Evolutionary conservation across 2,888 invertebrate species (phyloP).

Genomic region (Mesoligia furuncula): DNA sequence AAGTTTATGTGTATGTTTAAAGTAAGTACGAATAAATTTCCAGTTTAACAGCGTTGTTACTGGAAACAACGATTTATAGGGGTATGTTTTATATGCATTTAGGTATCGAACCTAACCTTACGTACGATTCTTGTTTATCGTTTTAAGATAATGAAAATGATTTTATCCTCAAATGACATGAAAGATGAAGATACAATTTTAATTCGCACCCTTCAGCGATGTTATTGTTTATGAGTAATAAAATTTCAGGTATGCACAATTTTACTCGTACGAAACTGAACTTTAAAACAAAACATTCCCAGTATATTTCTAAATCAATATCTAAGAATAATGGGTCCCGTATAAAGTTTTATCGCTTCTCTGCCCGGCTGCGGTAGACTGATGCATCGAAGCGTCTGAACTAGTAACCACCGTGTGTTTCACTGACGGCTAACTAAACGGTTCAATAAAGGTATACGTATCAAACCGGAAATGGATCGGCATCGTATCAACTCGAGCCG

Average conservation of each 20-base stretch:
- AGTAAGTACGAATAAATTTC: background rate
- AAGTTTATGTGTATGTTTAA: slow-evolving; percentile 26
- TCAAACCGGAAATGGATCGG: too few relatives aligned
- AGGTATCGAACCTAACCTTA: background rate
- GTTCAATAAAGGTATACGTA: background rate
- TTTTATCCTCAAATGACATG: background rate
- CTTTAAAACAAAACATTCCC: slow-evolving; percentile 4
- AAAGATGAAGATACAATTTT: background rate
- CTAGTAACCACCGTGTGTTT: slow-evolving; percentile 21
- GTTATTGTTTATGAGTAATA: background rate
- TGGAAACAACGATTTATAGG: background rate
- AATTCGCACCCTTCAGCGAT: background rate
- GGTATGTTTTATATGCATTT: background rate
- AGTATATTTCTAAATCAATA: slow-evolving; percentile 15
- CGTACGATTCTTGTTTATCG: background rate
- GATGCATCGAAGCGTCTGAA: slow-evolving; percentile 39
- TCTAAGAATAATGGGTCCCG: slow-evolving; percentile 13
- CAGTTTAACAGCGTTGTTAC: slow-evolving; percentile 5
- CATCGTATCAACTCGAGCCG: too few relatives aligned
- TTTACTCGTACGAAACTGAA: background rate
- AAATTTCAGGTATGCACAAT: background rate
- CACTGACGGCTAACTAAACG: slow-evolving; percentile 43
- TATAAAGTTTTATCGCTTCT: slow-evolving; percentile 34
- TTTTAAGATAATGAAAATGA: background rate
- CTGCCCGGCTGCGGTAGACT: slow-evolving; percentile 29